Conservation (phyloP, 1,140 invertebrate species). For the Brachionus asplanchnoidis region DNA sequence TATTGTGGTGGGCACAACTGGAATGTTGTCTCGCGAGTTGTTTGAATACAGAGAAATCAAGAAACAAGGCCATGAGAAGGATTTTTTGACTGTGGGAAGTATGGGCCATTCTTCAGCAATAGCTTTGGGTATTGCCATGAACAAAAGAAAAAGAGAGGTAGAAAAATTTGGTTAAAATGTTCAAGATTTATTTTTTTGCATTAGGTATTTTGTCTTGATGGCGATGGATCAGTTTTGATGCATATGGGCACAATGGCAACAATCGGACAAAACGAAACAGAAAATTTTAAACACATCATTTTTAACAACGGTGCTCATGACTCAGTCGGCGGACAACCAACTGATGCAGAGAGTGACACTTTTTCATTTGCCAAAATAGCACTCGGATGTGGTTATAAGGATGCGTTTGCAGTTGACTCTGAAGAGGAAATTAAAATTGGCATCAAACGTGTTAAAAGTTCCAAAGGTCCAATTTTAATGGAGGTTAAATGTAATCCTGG, state of each 20-base stretch:
- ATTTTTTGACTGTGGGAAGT: constrained; percentile 59
- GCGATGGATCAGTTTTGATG: constrained; percentile 59
- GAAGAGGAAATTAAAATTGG: constrained; percentile 50
- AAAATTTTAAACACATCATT: constrained; percentile 57
- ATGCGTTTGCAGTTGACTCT: constrained; percentile 50
- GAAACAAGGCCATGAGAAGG: constrained; percentile 57
- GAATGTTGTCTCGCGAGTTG: constrained; percentile 57
- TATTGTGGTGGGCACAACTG: constrained; percentile 57
- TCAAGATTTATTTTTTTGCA: background rate
- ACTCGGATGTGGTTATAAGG: constrained; percentile 54
- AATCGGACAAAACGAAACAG: constrained; percentile 50
- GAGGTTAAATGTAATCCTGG: constrained; percentile 55
- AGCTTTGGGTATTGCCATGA: constrained; percentile 56
- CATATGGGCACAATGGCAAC: constrained; percentile 58
- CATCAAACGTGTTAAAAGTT: constrained; percentile 45
- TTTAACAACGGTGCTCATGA: constrained; percentile 60
- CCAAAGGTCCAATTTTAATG: constrained; percentile 54
- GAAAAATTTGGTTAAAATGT: background rate
- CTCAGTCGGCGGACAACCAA: constrained; percentile 59
- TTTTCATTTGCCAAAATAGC: constrained; percentile 54
- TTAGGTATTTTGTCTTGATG: constrained; percentile 57
- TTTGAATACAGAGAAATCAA: constrained; percentile 48
- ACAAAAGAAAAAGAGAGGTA: constrained; percentile 50
- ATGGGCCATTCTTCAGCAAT: constrained; percentile 59
- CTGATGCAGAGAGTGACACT: constrained; percentile 47